Base-by-base conservation (phyloP, 2,888 invertebrate species). In the Drosophila seclusa region DNA sequence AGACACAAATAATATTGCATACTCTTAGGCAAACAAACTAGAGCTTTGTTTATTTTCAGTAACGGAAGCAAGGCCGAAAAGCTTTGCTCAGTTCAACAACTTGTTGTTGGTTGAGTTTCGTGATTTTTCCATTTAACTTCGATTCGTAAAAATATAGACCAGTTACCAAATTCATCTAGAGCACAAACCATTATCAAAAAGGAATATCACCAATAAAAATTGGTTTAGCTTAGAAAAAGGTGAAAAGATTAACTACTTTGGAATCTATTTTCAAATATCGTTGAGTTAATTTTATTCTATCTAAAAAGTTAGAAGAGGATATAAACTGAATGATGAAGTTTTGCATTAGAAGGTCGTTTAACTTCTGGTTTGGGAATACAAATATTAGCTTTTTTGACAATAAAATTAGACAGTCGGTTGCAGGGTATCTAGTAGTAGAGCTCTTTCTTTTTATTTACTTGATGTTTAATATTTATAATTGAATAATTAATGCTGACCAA, bases 21-120 rank as follows among this genome's bases (percentile, higher is more conserved):
- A 83, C 53, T 76, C 71, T 73, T 16, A n/a, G 82, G 76, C 40
- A 13, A 58, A 2, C 2, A 13, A 60, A 34, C 81, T 16, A 11
- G 21, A 45, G 38, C 7, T 40, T n/a, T 18, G 16, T 0, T 0
- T 3, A 11, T 40, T 11, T 34, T 11, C 2, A 18, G 18, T 13
- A 18, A 27, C 1, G 5, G 4, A 16, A 49, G 10, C n/a, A 13
- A 13, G 18, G 11, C 2, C 10, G 36, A 0, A 16, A 50, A 58
- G 61, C 40, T 49, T 48, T 2, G 10, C 2, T 0, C 11, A 29
- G 31, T 5, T 58, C 13, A 0, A 48, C 21, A 48, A 59, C 45
- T 31, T 16, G 10, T 0, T 8, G 2, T 4, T 49, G 48, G 32
- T 24, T 18, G 7, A 36, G 36, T 13, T 55, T n/a, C 38, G 6